Conservation (phyloP, 2,113 vertebrate species). For the Arothron firmamentum region DNA sequence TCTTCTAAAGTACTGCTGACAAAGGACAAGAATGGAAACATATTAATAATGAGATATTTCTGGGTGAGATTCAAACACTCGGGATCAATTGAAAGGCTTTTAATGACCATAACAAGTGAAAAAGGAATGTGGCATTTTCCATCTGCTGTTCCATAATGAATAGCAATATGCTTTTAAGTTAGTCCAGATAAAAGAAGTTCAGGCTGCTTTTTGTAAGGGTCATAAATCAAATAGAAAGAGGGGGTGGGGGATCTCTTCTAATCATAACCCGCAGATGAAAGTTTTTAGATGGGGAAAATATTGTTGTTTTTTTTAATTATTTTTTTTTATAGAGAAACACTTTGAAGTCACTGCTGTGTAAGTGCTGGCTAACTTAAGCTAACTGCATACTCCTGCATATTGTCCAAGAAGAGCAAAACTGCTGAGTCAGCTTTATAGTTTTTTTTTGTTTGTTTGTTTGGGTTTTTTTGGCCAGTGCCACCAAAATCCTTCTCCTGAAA, state of each 20-base stretch:
- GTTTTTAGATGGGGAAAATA: constrained; percentile 40
- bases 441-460: too few relatives aligned
- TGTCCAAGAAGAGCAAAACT: constrained; percentile 36
- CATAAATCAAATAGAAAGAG: constrained; percentile 37
- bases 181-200: constrained; percentile 44
- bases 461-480: too few relatives aligned
- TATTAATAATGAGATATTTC: constrained; percentile 27
- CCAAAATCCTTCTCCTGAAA: neutral
- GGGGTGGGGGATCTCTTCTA: constrained; percentile 22
- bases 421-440: constrained; percentile 27
- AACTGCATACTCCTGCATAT: constrained; percentile 27
- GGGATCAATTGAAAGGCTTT: constrained; percentile 48
- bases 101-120: constrained; percentile 51
- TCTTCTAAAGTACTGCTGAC: constrained; percentile 42
- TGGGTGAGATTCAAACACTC: constrained; percentile 45
- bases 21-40: constrained; percentile 23
- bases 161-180: constrained; percentile 57
- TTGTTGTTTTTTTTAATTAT: too few relatives aligned
- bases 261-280: constrained; percentile 45
- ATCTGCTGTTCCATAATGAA: constrained; percentile 57
- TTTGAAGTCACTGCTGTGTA: constrained; percentile 42
- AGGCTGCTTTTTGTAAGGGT: constrained; percentile 25
- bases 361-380: constrained; percentile 21
- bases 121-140: constrained; percentile 47
- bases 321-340: constrained; percentile 43